Percentiles rank a stretch among this genome's conserved stretches.
Evolutionary conservation across 2,113 vertebrate genomes (phyloP).

Genomic region (Oncorhynchus nerka): DNA sequence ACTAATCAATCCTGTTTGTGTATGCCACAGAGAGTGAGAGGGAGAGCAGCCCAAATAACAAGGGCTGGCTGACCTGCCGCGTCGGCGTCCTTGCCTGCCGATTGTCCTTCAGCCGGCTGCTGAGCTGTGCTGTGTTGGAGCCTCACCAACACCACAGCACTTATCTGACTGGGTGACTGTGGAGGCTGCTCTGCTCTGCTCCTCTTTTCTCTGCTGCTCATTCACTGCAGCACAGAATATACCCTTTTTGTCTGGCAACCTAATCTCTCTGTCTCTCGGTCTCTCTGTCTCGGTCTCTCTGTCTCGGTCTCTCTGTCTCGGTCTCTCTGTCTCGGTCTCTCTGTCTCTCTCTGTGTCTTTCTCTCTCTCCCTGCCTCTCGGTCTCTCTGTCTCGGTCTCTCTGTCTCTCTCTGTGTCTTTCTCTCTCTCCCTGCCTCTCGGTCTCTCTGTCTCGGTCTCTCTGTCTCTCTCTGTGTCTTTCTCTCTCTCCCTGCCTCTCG

Average conservation of each 20-base stretch:
- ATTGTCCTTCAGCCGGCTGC: conserved; percentile 7
- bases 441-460: not conserved
- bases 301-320: conserved; percentile 10
- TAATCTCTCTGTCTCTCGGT: not conserved
- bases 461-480: too few relatives aligned
- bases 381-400: too few relatives aligned
- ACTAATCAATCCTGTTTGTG: too few relatives aligned
- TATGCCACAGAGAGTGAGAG: not conserved
- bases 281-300: not conserved
- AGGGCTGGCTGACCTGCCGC: not conserved
- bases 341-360: conserved; percentile 11
- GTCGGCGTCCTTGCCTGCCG: conserved; percentile 3
- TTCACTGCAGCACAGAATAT: conserved; percentile 2
- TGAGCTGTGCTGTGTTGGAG: conserved; percentile 2
- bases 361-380: conserved; percentile 29
- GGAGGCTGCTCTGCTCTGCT: not conserved
- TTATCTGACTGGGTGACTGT: conserved; percentile 5
- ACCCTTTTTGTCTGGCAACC: not conserved
- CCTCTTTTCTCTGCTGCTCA: not conserved
- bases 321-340: conserved; percentile 5
- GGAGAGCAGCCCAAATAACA: not conserved
- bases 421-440: conserved; percentile 28
- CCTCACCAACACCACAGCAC: not conserved
- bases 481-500: not conserved
- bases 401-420: conserved; percentile 10